Evolutionary conservation across 2,113 vertebrate species (phyloP), one percentile per base, ranked within the genome.

Genomic region (Aspiorhynchus laticeps): DNA sequence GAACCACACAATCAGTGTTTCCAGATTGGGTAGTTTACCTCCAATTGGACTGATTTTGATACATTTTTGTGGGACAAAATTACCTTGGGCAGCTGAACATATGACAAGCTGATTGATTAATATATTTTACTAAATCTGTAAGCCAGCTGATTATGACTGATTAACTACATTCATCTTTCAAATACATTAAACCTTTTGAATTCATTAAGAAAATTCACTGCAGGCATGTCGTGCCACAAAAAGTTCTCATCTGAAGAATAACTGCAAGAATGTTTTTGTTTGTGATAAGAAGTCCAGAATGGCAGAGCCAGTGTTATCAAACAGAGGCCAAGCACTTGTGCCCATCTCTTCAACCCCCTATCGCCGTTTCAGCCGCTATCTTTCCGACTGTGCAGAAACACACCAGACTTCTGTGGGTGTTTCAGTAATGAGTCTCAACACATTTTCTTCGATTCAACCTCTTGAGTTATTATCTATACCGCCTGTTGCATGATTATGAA

Each of bases 241-340:
- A 71, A 15, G 36, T 17, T 28, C 28, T 10, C 41, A 46, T 48
- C 38, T 67, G 41, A 65, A 67, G 19, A 85, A 51, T 78, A 86
- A 88, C 51, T 73, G 84, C 43, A 43, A 75, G 61, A n/a, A 73
- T 76, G 46, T 78, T 88, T 75, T 36, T 21, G 9, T 69, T 38
- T 10, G 53, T 41, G 65, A 86, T 84, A 80, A 88, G 80, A 56
- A n/a, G 12, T 4, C 31, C 46, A 65, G 51, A 79, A 79, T 74
- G 63, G 63, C 41, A 84, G 61, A 41, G 56, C 11, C 74, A 74
- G 53, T 59, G 31, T 89, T 89, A 85, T 89, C 85, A 89, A 41
- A 59, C 65, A 43, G 46, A n/a, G 33, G 41, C 56, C 75, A 89
- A 24, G 74, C 63, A 78, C 26, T 73, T 26, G 5, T 59, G 36